Percentiles rank a stretch among this genome's conserved stretches.
These are phyloP conservation scores for Temnothorax unifasciatus DNA, from an alignment of 2,888 invertebrate species.

Conservation along the genomic window DNA sequence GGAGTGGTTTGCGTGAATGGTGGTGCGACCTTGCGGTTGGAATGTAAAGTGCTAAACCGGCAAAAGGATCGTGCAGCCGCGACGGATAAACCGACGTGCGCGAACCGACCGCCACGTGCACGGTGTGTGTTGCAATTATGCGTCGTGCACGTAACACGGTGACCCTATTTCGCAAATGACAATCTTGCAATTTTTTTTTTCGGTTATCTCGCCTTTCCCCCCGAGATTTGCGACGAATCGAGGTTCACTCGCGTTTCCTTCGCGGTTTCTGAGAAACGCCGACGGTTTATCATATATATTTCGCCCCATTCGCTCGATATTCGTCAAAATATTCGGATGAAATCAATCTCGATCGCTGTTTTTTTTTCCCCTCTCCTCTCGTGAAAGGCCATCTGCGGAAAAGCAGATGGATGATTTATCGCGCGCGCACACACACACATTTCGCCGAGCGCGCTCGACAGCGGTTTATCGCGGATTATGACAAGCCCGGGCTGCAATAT, in stretches of 20 bases:
- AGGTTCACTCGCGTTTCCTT: not conserved
- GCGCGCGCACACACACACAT: not conserved
- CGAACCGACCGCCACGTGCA: slow-evolving; percentile 36
- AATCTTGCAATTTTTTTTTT: slow-evolving; percentile 34
- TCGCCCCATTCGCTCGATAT: not conserved
- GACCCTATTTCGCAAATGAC: slow-evolving; percentile 49
- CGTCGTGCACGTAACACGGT: slow-evolving; percentile 37
- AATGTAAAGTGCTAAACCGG: slow-evolving; percentile 63
- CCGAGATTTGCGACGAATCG: not conserved
- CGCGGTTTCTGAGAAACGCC: not conserved
- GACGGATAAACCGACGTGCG: slow-evolving; percentile 53
- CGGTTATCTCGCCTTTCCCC: not conserved
- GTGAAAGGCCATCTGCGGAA: not conserved
- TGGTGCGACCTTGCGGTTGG: slow-evolving; percentile 75
- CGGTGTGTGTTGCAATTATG: slow-evolving; percentile 24
- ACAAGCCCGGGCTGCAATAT: not conserved
- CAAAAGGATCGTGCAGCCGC: slow-evolving; percentile 45
- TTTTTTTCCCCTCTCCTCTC: too few species aligned
- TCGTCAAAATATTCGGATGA: not conserved
- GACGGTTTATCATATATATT: not conserved
- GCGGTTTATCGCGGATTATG: slow-evolving; percentile 10
- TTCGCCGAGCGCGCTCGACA: not conserved
- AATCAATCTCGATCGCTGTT: not conserved
- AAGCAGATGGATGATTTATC: not conserved
- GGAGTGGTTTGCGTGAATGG: slow-evolving; percentile 55